Base-by-base conservation (phyloP, 2,888 invertebrate genomes). In the Choreutis nemorana region DNA sequence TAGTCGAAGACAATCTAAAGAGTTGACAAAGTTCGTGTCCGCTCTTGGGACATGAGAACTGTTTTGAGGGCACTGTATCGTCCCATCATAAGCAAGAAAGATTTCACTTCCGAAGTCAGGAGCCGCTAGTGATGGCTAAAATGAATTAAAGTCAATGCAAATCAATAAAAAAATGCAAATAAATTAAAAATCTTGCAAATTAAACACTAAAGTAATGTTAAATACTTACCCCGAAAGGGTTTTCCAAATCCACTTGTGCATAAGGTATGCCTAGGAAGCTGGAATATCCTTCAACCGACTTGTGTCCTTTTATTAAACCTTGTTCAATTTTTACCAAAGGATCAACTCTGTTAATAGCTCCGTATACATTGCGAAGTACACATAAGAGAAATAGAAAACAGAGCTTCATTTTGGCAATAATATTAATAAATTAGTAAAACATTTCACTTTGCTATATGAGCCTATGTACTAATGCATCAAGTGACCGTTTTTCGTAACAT, bases 1-100 rank as follows among this genome's bases (percentile, higher is more conserved):
- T 4, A 89, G 49, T 33, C 81, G 83, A 1, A 89, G 73, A 36
- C 89, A 89, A 49, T 85, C 83, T 33, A 83, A 62, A 24, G 50
- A 43, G 30, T 71, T 42, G n/a, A 34, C 15, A 35, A 40, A 21
- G 62, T 65, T 30, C 14, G 36, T 34, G 15, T 15, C 39, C 35
- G 30, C 40, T 22, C 38, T 31, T 2, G 36, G 32, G 13, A 30
- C 29, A 23, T 32, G 38, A 6, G 40, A 33, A 4, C 45, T 36
- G 1, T 42, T 36, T 48, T 77, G 77, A 15, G 77, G 75, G 33
- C 77, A 77, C 39, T 48, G 54, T n/a, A 52, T 40, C 3, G 59
- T 55, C 1, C 55, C 61, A 28, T 71, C 61, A 23, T 58, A 50
- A 1, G 78, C 78, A 30, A 64, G 51, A 33, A 51, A 71, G 26